Evolutionary conservation across 2,797 vertebrate species (phyloP), one percentile per base, ranked within the genome.

Genomic region (Lacerta viridis): DNA sequence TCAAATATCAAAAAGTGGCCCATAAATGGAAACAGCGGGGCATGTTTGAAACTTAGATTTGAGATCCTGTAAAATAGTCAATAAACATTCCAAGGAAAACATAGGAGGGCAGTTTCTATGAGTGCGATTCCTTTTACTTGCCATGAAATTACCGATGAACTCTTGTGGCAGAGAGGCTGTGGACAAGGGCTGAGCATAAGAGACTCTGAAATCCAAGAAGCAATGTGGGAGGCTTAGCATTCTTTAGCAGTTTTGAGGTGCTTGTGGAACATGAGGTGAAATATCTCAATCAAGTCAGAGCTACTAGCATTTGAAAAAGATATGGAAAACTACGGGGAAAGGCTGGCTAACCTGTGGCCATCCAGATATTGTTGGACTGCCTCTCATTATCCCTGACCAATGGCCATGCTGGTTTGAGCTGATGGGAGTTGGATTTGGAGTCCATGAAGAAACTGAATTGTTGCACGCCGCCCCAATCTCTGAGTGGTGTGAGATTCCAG

Each of bases 1-100:
- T 85, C 83, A 88, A 71, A 85, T 64, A 84, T 90, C 84, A 90
- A 88, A 93, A 92, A 88, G 29, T 71, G 88, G 0, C 27, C 39
- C 33, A 81, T 20, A 46, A 89, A 82, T 61, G 41, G 76, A 91
- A 91, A 72, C 76, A 93, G 83, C 83, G 77, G 50, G 75, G 1
- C 66, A 72, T 0, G 3, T 92, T 77, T 90, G 83, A 89, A 91
- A 90, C 78, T 85, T 85, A 88, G 75, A 69, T 79, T 33, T 23
- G 5, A 36, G 43, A 80, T 88, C 92, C 88, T 90, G 43, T 87
- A 81, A 85, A 93, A 88, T 80, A 83, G 23, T 81, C 80, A 80
- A 88, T 46, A 61, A 71, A 71, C 36, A 8, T 71, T 90, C 25
- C 0, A 9, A 74, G 83, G 82, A 64, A 90, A 90, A 92, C 1